phyloP scores from a whole-genome alignment of 2,113 vertebrate genomes.

The Noctilio leporinus region DNA sequence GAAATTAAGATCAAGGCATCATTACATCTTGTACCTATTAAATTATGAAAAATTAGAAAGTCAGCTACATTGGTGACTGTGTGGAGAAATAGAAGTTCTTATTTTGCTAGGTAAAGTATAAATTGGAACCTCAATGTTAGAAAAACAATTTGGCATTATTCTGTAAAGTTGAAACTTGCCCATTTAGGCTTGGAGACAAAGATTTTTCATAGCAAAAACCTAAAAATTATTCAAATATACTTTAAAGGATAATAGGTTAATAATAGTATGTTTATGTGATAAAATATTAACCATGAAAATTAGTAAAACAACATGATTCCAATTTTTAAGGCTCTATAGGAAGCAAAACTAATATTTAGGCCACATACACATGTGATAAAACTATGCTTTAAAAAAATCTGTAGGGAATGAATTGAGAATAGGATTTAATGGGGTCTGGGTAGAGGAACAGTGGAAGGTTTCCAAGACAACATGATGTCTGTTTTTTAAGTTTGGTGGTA shows the following conservation, averaged over 20 bases:
- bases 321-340: not conserved
- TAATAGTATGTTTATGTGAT: not conserved
- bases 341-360: conserved; percentile 9
- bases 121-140: not conserved
- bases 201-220: not conserved
- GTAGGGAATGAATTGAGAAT: not conserved
- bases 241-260: not conserved
- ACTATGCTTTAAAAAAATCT: not conserved
- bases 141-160: not conserved
- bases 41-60: not conserved
- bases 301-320: not conserved
- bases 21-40: not conserved
- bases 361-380: not conserved
- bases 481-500: not conserved
- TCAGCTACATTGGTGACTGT: not conserved
- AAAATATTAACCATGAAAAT: not conserved
- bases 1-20: not conserved
- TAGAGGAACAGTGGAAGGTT: not conserved
- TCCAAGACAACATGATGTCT: not conserved
- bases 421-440: not conserved
- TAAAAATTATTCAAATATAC: not conserved
- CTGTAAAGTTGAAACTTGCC: conserved; percentile 20
- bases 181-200: not conserved
- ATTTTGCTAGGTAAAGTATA: not conserved
- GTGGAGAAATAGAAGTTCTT: not conserved